Base-by-base conservation (phyloP, 1,140 invertebrate genomes). In the Sycobia sp. region DNA sequence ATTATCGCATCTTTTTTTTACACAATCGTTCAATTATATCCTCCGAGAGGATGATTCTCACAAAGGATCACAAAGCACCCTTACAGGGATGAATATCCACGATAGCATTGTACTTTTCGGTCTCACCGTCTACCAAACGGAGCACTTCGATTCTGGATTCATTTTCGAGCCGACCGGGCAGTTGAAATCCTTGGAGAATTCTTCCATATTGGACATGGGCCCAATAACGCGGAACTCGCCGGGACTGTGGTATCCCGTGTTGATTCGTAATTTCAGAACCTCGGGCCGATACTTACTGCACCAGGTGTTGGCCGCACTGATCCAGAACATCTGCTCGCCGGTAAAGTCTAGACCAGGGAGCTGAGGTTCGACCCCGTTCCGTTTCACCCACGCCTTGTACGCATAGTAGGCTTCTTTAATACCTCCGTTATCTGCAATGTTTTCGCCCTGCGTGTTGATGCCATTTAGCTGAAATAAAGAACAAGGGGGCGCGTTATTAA, bases 401-500 rank as follows among this genome's bases (percentile, higher is more conserved):
- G 93, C 92, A 25, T 87, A 84, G 75, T 95, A 96, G 0, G 94
- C 91, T 67, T 93, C 88, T 73, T 94, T 94, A 22, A 95, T 86
- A 1, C 93, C 93, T 13, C 92, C 93, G 74, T 95, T 95, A 74
- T 96, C 93, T 0, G 94, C 94, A 46, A 96, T 93, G 74, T 96
- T 96, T 73, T 96, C 94, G n/a, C 89, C 91, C 80, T 95, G 91
- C 1, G 92, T 94, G 65, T 93, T 92, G 27, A 92, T 89, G 38
- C 92, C 91, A 69, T 96, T 96, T 25, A 94, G 68, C 91, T 94
- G 70, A 79, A 74, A 54, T 1, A 5, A 25, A 18, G 1, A 32
- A 32, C 11, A 11, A 32, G n/a, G n/a, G n/a, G n/a, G n/a, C n/a
- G n/a, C n/a, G n/a, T n/a, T n/a, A n/a, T n/a, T n/a, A n/a, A n/a